Percentiles rank a stretch among this genome's conserved stretches.
phyloP scores from a whole-genome alignment of 2,113 vertebrate genomes.

The Antennarius striatus region DNA sequence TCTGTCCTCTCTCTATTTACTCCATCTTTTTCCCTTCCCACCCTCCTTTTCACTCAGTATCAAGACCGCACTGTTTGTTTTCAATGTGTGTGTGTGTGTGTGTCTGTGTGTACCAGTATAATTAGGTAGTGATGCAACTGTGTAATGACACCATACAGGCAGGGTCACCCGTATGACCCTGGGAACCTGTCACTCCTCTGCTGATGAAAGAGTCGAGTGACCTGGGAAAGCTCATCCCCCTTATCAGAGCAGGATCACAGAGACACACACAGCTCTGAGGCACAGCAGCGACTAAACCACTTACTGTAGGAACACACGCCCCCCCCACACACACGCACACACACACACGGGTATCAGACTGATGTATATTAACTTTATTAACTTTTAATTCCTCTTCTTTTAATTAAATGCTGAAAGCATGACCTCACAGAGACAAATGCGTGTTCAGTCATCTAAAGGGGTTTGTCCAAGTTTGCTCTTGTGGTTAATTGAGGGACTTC shows the following conservation, averaged over 20 bases:
- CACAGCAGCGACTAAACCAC: slow-evolving; percentile 17
- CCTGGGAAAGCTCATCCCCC: slow-evolving; percentile 74
- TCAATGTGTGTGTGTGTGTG: slow-evolving; percentile 22
- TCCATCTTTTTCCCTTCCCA: slow-evolving; percentile 25
- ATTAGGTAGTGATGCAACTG: slow-evolving; percentile 70
- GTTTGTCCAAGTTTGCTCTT: slow-evolving; percentile 1
- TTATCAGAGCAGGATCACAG: slow-evolving; percentile 69
- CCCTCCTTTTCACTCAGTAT: slow-evolving; percentile 34
- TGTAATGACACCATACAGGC: slow-evolving; percentile 70
- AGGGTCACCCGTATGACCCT: slow-evolving; percentile 69
- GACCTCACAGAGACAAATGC: slow-evolving; percentile 15
- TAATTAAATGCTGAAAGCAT: slow-evolving; percentile 15
- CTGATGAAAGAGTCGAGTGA: slow-evolving; percentile 75
- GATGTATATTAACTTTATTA: slow-evolving; percentile 1
- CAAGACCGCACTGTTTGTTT: slow-evolving; percentile 29
- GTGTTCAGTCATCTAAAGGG: slow-evolving; percentile 15
- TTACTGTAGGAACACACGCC: neutral
- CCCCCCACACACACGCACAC: neutral
- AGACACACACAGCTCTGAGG: slow-evolving; percentile 5
- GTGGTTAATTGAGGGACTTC: slow-evolving; percentile 36
- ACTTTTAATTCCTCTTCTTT: neutral
- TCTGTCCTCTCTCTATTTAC: slow-evolving; percentile 39
- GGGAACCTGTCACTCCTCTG: slow-evolving; percentile 73
- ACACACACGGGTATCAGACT: neutral
- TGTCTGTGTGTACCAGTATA: slow-evolving; percentile 34